These are phyloP conservation scores for Heterocephalus glaber DNA, from an alignment of 2,113 vertebrate species.

Conservation along the genomic window DNA sequence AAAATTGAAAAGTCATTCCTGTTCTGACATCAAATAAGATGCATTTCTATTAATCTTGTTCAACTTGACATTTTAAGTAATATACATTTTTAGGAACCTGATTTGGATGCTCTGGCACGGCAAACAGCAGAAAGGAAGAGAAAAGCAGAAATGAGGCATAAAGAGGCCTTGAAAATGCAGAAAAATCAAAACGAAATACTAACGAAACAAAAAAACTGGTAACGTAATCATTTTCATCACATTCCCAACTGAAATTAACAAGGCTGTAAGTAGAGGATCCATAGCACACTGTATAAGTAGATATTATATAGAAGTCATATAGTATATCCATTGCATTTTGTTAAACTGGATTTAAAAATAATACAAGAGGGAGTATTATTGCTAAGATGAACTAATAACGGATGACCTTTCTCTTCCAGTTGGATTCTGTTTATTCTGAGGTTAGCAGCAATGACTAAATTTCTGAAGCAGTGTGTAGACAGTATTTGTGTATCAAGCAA, in stretches of 20 bases:
- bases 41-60: background rate
- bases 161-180: constrained; percentile 91
- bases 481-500: background rate
- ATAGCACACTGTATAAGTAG: background rate
- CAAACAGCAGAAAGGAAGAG: constrained; percentile 86
- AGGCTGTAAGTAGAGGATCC: background rate
- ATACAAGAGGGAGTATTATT: background rate
- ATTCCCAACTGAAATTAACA: background rate
- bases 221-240: background rate
- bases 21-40: constrained; percentile 22
- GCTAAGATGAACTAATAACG: background rate
- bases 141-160: constrained; percentile 90
- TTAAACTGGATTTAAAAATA: constrained; percentile 43
- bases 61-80: constrained; percentile 41
- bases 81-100: constrained; percentile 85
- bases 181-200: constrained; percentile 88
- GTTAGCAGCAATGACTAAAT: background rate
- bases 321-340: background rate
- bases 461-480: constrained; percentile 12
- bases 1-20: background rate
- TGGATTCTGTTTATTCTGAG: background rate
- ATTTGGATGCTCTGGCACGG: constrained; percentile 86
- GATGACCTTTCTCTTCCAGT: background rate
- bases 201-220: constrained; percentile 87
- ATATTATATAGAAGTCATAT: background rate